These are phyloP conservation scores for Pituophis catenifer DNA, from an alignment of 2,113 vertebrate species.

Conservation along the genomic window DNA sequence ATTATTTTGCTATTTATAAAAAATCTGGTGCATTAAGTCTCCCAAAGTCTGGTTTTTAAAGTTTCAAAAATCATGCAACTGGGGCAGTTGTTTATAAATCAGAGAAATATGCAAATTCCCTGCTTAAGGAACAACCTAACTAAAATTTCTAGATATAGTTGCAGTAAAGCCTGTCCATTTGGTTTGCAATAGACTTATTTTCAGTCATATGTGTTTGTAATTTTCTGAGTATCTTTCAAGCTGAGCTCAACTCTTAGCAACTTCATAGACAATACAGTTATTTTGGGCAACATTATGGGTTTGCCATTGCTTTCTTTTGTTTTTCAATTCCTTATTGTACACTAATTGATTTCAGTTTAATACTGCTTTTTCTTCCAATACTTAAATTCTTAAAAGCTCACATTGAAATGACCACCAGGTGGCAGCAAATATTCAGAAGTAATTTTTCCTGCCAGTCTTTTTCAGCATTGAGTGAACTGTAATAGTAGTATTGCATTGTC, in stretches of 20 bases:
- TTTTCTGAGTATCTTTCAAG: background rate
- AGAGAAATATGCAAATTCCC: background rate
- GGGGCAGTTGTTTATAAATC: background rate
- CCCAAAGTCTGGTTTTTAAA: background rate
- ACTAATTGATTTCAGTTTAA: background rate
- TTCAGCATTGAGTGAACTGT: background rate
- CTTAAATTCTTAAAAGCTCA: background rate
- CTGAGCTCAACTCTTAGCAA: background rate
- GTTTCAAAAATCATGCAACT: background rate
- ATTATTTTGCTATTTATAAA: background rate
- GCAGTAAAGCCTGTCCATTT: background rate
- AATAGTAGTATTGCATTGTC: background rate
- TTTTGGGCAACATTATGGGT: too few species aligned
- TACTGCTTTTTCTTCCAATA: background rate
- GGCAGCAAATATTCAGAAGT: constrained; percentile 70
- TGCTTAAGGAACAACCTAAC: background rate
- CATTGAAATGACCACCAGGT: constrained; percentile 61
- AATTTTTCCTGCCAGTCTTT: constrained; percentile 43
- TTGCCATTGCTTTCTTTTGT: background rate
- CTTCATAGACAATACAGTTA: background rate
- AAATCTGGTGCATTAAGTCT: background rate
- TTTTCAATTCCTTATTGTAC: background rate
- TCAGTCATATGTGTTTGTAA: background rate
- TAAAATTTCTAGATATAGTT: background rate
- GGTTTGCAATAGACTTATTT: background rate